Evolutionary conservation across 1,140 invertebrate genomes (phyloP), one percentile per base, ranked within the genome.

Genomic region (Euura lappo): DNA sequence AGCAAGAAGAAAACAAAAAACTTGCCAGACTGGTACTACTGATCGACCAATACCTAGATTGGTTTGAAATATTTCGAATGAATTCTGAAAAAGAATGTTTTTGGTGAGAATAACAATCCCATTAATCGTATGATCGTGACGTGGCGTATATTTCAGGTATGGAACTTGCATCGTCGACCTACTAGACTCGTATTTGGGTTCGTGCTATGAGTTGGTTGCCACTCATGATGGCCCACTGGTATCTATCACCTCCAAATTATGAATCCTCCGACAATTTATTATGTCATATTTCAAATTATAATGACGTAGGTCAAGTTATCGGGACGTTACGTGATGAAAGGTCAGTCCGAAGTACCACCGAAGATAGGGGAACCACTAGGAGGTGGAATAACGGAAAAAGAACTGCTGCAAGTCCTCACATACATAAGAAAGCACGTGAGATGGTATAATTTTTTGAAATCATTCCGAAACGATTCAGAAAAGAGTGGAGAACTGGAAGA

Each of bases 11-110:
- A 43, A 72, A 72, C 67, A 72, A 69, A 2, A 44, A 72, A 47
- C 28, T 72, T 2, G 71, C 71, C 3, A 72, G 68, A 72, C 60
- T 72, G 65, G 64, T 72, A 42, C 45, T 72, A 51, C 66, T 72
- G 5, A 72, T 72, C 2, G 71, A 72, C 68, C 66, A 69, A 44
- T 72, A 72, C 44, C 45, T 72, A 3, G 67, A 72, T 68, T 72
- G 71, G 71, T 72, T 72, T 68, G 71, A 72, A 65, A 72, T 28
- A 43, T 64, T 45, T 68, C 47, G 46, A 28, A 72, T 72, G 44
- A 68, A 13, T 66, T 60, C n/a, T 43, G 71, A 72, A 45, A 51
- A 72, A 69, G 10, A 51, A 44, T 68, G 64, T 44, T 64, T 46
- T 2, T 72, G 71, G 60, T 68, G 6, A 6, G 51, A 28, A 28